Conservation (phyloP, 2,888 invertebrate genomes). For the Thumatha senex region DNA sequence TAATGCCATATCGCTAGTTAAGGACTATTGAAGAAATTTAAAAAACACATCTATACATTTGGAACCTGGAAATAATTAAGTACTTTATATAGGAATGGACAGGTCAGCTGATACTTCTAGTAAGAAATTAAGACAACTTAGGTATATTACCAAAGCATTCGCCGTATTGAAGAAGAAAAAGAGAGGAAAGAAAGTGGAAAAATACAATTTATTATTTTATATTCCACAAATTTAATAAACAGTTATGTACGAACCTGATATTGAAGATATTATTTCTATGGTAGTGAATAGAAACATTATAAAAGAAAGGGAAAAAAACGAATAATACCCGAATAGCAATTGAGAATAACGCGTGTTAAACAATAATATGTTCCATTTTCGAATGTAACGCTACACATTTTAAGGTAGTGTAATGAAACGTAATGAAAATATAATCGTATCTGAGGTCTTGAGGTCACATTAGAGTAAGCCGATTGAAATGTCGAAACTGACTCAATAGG, state of each 20-base stretch:
- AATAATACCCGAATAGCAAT: too few species aligned
- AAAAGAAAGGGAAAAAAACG: neutral
- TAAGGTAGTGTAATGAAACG: too few species aligned
- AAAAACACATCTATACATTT: too few species aligned
- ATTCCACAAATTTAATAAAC: too few species aligned
- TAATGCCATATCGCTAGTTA: constrained; percentile 23
- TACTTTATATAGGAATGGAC: neutral
- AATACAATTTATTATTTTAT: too few species aligned
- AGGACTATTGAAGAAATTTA: constrained; percentile 9
- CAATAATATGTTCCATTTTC: neutral
- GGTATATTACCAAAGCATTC: too few species aligned
- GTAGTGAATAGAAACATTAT: neutral
- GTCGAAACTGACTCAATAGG: constrained; percentile 36
- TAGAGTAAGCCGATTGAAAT: constrained; percentile 19
- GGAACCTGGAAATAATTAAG: neutral
- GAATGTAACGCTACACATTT: neutral
- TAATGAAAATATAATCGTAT: constrained; percentile 6
- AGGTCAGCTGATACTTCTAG: too few species aligned
- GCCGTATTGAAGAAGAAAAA: too few species aligned
- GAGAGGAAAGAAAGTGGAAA: too few species aligned
- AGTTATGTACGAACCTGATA: too few species aligned
- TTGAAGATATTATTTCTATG: neutral
- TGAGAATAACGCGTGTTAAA: too few species aligned
- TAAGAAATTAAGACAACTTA: too few species aligned
- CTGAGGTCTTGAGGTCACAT: constrained; percentile 23